Evolutionary conservation across 2,888 invertebrate species (phyloP).

Genomic region (Calameuta idolon): DNA sequence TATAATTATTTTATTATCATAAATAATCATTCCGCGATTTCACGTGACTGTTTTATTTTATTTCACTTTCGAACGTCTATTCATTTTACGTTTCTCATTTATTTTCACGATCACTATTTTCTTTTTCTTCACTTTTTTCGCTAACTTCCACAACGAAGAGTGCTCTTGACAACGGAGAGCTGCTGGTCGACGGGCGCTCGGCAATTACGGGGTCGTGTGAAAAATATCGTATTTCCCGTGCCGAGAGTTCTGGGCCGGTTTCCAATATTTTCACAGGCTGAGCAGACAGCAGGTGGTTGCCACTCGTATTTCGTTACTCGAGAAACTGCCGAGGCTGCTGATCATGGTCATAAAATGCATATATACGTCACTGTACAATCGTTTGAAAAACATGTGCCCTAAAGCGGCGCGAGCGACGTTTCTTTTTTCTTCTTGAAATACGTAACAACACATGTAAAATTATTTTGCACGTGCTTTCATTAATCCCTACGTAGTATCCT

Average conservation of each 20-base stretch:
- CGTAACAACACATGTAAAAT: background rate
- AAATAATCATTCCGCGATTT: too few relatives aligned
- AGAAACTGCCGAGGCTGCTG: constrained; percentile 2
- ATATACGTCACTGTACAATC: background rate
- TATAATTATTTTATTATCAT: too few relatives aligned
- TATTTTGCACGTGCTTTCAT: background rate
- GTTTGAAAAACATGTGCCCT: background rate
- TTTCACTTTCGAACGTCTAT: background rate
- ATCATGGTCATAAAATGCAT: background rate
- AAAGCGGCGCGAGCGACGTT: background rate
- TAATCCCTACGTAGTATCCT: background rate
- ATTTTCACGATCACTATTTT: background rate
- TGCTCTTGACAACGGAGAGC: constrained; percentile 4
- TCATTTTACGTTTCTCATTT: background rate
- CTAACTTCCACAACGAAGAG: constrained; percentile 1
- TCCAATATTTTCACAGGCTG: constrained; percentile 12
- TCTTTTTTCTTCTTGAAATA: background rate
- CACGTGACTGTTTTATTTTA: too few relatives aligned
- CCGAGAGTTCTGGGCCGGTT: constrained; percentile 1
- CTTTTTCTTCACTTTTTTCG: background rate
- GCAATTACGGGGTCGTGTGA: constrained; percentile 20
- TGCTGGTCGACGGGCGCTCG: constrained; percentile 13
- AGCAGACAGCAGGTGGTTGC: constrained; percentile 21
- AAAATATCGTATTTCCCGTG: constrained; percentile 22
- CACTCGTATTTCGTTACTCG: constrained; percentile 18